Conservation (phyloP, 1,140 invertebrate species). For the Parapsyche elsis region DNA sequence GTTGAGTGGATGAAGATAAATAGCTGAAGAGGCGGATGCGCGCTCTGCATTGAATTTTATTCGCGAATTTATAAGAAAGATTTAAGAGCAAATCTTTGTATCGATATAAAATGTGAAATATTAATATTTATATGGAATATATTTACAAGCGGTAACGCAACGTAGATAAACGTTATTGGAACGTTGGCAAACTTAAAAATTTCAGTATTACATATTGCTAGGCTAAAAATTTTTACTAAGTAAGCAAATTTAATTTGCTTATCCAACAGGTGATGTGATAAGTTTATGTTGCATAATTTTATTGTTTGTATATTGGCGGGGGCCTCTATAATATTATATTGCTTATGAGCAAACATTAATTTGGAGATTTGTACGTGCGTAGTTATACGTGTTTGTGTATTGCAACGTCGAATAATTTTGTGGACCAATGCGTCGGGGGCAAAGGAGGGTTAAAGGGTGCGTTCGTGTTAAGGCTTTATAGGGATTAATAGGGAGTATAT, state of each 20-base stretch:
- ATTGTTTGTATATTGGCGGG: neutral
- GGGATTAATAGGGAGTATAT: slow-evolving; percentile 39
- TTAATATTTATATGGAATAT: neutral
- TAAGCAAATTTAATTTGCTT: too few species aligned
- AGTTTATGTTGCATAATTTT: neutral
- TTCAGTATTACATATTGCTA: too few species aligned
- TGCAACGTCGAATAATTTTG: slow-evolving; percentile 28
- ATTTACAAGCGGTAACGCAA: neutral
- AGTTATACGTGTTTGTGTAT: neutral
- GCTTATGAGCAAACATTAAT: too few species aligned
- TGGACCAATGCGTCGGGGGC: slow-evolving; percentile 16
- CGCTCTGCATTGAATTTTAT: neutral
- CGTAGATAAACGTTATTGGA: too few species aligned
- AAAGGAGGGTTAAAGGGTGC: slow-evolving; percentile 25
- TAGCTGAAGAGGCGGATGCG: neutral
- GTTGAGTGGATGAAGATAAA: slow-evolving; percentile 38
- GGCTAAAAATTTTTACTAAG: neutral
- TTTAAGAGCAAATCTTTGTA: neutral
- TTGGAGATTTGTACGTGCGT: neutral
- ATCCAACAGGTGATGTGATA: neutral
- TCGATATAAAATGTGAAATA: neutral
- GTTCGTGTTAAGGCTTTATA: slow-evolving; percentile 9
- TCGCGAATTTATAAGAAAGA: neutral
- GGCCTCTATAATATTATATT: too few species aligned
- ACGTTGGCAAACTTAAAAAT: too few species aligned